Evolutionary conservation across 2,113 vertebrate species (phyloP).

Genomic region (Pelobates fuscus): DNA sequence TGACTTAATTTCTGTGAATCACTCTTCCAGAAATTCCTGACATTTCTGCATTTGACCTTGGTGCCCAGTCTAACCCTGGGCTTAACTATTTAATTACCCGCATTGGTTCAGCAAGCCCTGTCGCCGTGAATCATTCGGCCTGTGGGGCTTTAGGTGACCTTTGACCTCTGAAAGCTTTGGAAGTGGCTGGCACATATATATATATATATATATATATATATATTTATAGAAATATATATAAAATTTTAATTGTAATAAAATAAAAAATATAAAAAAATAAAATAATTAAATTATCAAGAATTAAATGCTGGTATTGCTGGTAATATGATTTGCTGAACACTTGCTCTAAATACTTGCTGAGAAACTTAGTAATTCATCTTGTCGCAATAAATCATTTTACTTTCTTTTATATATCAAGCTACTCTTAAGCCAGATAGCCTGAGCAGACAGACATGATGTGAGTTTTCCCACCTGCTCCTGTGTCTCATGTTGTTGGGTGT

Average conservation of each 20-base stretch:
- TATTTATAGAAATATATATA: slow-evolving; percentile 47
- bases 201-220: too few relatives aligned
- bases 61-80: slow-evolving; percentile 77
- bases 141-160: slow-evolving; percentile 76
- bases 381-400: slow-evolving; percentile 99
- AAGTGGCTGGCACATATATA: slow-evolving; percentile 72
- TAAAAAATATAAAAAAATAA: background rate
- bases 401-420: slow-evolving; percentile 99
- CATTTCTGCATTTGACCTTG: slow-evolving; percentile 82
- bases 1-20: slow-evolving; percentile 82
- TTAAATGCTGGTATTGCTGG: slow-evolving; percentile 81
- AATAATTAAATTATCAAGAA: slow-evolving; percentile 65
- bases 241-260: too few relatives aligned
- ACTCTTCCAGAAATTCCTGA: slow-evolving; percentile 81
- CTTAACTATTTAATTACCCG: slow-evolving; percentile 72
- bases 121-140: slow-evolving; percentile 91
- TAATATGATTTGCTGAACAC: slow-evolving; percentile 95
- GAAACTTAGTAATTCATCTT: slow-evolving; percentile 91
- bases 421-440: slow-evolving; percentile 99
- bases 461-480: slow-evolving; percentile 97
- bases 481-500: slow-evolving; percentile 83
- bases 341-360: slow-evolving; percentile 97
- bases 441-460: slow-evolving; percentile 99
- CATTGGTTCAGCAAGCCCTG: slow-evolving; percentile 78
- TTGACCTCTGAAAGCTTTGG: slow-evolving; percentile 82